Evolutionary conservation across 1,140 invertebrate species (phyloP).

Genomic region (Drosophila sturtevanti): DNA sequence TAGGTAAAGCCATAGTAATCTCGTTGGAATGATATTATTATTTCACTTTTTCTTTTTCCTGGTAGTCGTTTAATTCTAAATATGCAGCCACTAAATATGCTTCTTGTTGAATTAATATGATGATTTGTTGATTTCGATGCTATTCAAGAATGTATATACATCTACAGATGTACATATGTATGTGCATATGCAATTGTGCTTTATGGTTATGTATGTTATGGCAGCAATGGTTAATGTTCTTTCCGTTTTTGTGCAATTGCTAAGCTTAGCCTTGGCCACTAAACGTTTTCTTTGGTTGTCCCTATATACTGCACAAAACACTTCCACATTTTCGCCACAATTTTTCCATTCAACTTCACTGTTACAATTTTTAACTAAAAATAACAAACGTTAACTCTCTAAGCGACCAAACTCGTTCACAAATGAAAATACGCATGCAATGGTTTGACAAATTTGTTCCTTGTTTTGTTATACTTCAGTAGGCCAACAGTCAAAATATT

Average conservation of each 20-base stretch:
- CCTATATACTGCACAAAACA: conserved; percentile 21
- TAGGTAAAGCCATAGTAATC: conserved; percentile 72
- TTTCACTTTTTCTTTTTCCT: conserved; percentile 12
- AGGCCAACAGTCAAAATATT: conserved; percentile 69
- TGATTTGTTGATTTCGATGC: conserved; percentile 3
- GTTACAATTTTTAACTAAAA: conserved; percentile 76
- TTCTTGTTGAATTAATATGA: conserved; percentile 12
- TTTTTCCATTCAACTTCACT: conserved; percentile 54
- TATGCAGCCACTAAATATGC: conserved; percentile 29
- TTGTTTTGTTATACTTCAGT: conserved; percentile 77
- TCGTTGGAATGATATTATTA: conserved; percentile 10
- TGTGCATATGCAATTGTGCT: conserved; percentile 26
- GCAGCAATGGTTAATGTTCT: conserved; percentile 7
- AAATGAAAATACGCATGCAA: conserved; percentile 71
- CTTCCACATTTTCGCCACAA: conserved; percentile 54
- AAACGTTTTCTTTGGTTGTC: conserved; percentile 29
- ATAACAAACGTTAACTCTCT: conserved; percentile 67
- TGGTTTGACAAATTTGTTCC: conserved; percentile 66
- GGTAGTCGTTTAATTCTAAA: conserved; percentile 14
- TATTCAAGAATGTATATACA: background rate
- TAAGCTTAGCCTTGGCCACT: conserved; percentile 19
- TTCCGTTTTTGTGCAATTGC: conserved; percentile 22
- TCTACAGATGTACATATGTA: conserved; percentile 13
- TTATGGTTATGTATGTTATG: conserved; percentile 16
- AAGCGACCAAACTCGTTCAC: conserved; percentile 55